Base-by-base conservation (phyloP, 2,797 vertebrate genomes). In the Trichosurus vulpecula region DNA sequence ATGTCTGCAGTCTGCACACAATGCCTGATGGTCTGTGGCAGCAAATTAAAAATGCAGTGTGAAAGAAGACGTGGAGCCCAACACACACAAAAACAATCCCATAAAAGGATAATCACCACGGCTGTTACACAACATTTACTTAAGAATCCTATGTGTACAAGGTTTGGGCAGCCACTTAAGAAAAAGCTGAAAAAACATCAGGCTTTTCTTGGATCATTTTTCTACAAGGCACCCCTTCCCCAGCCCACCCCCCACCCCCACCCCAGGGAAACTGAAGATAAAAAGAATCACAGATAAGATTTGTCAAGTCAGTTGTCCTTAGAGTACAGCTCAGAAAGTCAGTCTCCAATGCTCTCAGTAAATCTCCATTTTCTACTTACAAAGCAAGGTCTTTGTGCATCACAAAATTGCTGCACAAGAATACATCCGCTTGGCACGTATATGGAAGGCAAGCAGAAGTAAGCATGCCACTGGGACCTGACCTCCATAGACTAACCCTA, bases 31-130 rank as follows among this genome's bases (percentile, higher is more conserved):
- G 97, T 97, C 97, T 98, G 94, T 98, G 98, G 98, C 98, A 98
- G 98, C 98, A 98, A 99, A 99, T 99, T 99, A 99, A 98, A 99
- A 99, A 99, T 98, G 98, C 97, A 98, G 98, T 8, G 95, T 97
- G 98, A 99, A 97, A 97, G 96, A 95, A 47, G 98, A 97, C 92
- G 6, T 9, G 66, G n/a, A 25, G 97, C 97, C 97, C 98, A 95
- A 98, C 58, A 98, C 98, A 94, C 96, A 97, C 97, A 0, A 96
- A 91, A 99, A 99, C 98, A 98, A 99, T 98, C 97, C 99, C 98
- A 98, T 99, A 98, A 99, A 99, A 99, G 99, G 89, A 57, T 51
- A 99, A 99, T 99, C 98, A 98, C 98, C 98, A 98, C 98, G 98
- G 98, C 99, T 98, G 98, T 98, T 98, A 98, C 98, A 11, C 95